phyloP scores from a whole-genome alignment of 2,113 vertebrate species.

The Dryoscopus gambensis region DNA sequence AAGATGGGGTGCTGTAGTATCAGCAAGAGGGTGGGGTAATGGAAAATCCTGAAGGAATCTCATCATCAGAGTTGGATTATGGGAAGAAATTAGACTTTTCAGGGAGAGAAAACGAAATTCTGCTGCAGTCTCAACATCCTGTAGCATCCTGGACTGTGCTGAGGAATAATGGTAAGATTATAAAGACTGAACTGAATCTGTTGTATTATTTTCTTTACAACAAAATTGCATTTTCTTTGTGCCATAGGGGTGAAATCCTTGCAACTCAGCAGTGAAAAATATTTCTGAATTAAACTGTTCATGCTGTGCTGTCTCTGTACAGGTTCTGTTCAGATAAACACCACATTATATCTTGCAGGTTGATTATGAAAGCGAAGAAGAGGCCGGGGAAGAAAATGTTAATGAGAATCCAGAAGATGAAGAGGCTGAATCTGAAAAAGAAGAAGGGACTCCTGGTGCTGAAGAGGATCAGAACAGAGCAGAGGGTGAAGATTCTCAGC shows the following conservation, averaged over 20 bases:
- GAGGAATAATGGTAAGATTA: not conserved
- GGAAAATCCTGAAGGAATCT: not conserved
- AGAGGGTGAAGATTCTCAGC: not conserved
- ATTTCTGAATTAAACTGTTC: not conserved
- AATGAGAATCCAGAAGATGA: constrained; percentile 51
- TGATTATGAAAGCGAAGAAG: constrained; percentile 94
- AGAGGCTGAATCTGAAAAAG: not conserved
- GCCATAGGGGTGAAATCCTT: not conserved
- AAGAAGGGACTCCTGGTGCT: not conserved
- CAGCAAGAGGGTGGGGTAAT: not conserved
- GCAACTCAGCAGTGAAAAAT: not conserved
- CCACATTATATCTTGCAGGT: constrained; percentile 68
- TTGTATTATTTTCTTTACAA: not conserved
- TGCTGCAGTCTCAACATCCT: not conserved
- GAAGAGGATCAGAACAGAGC: not conserved
- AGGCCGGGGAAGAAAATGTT: constrained; percentile 14
- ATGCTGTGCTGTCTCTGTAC: not conserved
- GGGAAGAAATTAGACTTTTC: not conserved
- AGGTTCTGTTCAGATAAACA: not conserved
- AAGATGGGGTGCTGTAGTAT: not conserved
- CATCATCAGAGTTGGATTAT: not conserved
- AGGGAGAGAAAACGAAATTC: not conserved
- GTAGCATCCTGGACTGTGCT: not conserved
- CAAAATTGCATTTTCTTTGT: not conserved
- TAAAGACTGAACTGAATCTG: not conserved